Base-by-base conservation (phyloP, 2,113 vertebrate genomes). In the Nematolebias whitei region DNA sequence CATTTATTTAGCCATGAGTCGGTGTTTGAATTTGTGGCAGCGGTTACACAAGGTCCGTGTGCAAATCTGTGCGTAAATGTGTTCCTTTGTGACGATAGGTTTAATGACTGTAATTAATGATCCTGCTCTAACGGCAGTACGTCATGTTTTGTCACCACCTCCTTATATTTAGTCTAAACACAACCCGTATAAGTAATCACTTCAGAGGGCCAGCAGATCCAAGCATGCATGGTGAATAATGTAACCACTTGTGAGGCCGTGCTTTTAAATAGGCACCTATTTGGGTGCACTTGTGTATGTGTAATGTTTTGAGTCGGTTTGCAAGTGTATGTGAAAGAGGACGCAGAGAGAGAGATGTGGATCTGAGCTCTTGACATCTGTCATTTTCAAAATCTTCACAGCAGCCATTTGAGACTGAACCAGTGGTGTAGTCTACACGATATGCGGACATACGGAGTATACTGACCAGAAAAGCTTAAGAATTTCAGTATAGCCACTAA, bases 81-180 rank as follows among this genome's bases (percentile, higher is more conserved):
- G 66, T 75, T 58, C 62, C 76, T 82, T 65, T 39, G 44, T 18
- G 45, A 14, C 18, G 24, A 68, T 13, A 13, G 35, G 56, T 78
- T 40, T 80, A 86, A 88, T 82, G 74, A 80, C 74, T 73, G 68
- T 78, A 82, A 87, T 87, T 87, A 86, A 86, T 82, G 68, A 80
- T 75, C 23, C 55, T 29, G 63, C 47, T 76, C 47, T 20, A n/a
- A n/a, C 72, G 62, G 73, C 56, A 74, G 11, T 71, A 55, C 14
- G 41, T 80, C 80, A 75, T 71, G 71, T 82, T 80, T 75, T 86
- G 58, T 83, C 80, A 70, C 62, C 63, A 29, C 72, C 71, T 70
- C 58, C 69, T 71, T 71, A 70, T 67, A 54, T 80, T 74, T 47
- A 53, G 29, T 77, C 62, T 59, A 83, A 86, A 84, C 44, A 69